Evolutionary conservation across 37 sponge, comb jelly and placozoan species (phyloP), one percentile per base, ranked within the genome.

Genomic region (Aplysina aerophoba): DNA sequence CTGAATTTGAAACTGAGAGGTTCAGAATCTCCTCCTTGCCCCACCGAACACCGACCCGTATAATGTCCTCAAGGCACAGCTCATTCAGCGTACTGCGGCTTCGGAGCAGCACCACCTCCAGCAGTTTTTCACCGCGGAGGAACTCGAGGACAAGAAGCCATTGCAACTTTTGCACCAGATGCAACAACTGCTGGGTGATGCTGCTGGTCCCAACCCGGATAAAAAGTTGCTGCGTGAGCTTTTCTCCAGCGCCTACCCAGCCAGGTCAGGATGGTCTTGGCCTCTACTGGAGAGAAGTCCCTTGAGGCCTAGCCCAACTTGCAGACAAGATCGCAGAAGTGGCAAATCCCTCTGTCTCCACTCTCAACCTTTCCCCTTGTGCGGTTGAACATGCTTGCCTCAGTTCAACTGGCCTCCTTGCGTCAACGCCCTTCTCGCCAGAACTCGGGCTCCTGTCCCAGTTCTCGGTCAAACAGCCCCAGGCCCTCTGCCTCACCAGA

Each of bases 231-330:
- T 87, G 5, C 60, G 81, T 22, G 87, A 87, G 38, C 38, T 67
- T 1, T 87, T 87, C 55, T 71, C 81, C 87, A 87, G 58, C 87
- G 59, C 20, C 72, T 87, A 4, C 81, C 81, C 4, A 25, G 57
- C 13, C 60, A 87, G 1, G 75, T 81, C 20, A 37, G 87, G 4
- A 81, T 87, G 82, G 87, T 87, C 58, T 68, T 87, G 41, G 81
- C 87, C 5, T 83, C 73, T 27, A 24, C 55, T 21, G 58, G 55
- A 6, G 59, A 72, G 35, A 20, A 60, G 11, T 34, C 38, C 58
- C 44, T 83, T 24, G 40, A 87, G 87, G 35, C 24, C 57, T 87
- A 20, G 81, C 87, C 56, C 68, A 80, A 33, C 71, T 61, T 17
- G 87, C 87, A 8, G 87, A 87, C 59, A 38, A 50, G 12, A 34